Evolutionary conservation across 2,797 vertebrate genomes (phyloP), one percentile per base, ranked within the genome.

Genomic region (Enteromius viviparus): DNA sequence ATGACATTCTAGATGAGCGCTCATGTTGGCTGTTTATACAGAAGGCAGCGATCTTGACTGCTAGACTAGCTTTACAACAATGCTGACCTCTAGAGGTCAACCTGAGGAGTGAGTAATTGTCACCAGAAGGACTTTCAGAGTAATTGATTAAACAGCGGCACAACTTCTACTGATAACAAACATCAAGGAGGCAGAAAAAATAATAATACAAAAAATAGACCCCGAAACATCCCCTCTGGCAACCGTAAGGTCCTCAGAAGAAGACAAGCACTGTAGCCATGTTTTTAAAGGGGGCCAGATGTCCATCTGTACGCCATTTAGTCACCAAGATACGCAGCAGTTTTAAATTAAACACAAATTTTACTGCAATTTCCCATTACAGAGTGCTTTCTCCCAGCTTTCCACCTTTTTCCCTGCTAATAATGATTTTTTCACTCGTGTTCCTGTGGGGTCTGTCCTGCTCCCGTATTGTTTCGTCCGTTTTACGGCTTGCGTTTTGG

Each of bases 231-330:
- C 78, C 17, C 42, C 80, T 85, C 87, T 45, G 32, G 60, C 60
- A 90, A 88, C 93, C 92, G 87, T 89, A 32, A 77, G 71, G 87
- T 88, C 88, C 78, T 89, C 49, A 75, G n/a, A 72, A 53, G 23
- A 76, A 42, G 64, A 60, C 45, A 66, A 68, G 45, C n/a, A 29
- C 42, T 70, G 53, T 17, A 78, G 70, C 49, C 58, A 19, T 55
- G 62, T 78, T 82, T 76, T 80, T 79, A 75, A 80, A 85, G 81
- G 90, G 89, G 94, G 93, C 90, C 91, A 94, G 91, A 90, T 93
- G 93, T 93, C 94, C 95, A 96, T 96, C 95, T 96, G 95, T 94
- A 95, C 94, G 92, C 95, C 93, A 96, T 96, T 96, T 95, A 96
- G 92, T 89, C 93, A 94, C 19, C 29, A 4, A 75, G 82, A 83